A percentile compares a stretch with the other conserved stretches of the same genome.
phyloP scores from a whole-genome alignment of 2,113 vertebrate genomes.

The Desmodus rotundus region DNA sequence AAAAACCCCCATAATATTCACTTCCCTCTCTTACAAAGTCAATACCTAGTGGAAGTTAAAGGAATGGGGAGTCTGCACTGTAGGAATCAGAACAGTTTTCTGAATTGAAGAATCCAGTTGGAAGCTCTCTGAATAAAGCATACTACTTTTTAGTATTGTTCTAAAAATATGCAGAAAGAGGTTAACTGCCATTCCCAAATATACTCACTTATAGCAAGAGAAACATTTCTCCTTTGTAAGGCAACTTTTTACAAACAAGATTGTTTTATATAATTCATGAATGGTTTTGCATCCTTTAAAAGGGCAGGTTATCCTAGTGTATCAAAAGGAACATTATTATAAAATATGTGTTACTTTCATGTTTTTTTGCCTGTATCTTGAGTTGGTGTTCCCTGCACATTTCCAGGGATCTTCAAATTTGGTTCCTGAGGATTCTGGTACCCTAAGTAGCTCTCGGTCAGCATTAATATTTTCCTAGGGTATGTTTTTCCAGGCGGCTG shows the following conservation, averaged over 20 bases:
- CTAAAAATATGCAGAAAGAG: neutral
- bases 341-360: neutral
- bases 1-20: neutral
- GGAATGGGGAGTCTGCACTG: neutral
- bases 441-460: neutral
- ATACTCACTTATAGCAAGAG: neutral
- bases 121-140: neutral
- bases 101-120: neutral
- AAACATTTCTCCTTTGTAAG: neutral
- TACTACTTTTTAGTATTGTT: neutral
- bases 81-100: neutral
- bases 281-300: neutral
- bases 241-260: neutral
- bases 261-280: neutral
- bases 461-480: neutral
- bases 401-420: neutral
- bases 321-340: neutral
- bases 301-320: neutral
- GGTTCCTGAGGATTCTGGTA: neutral
- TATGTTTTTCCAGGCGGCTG: neutral
- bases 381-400: neutral
- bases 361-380: neutral
- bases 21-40: neutral
- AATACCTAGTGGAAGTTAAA: neutral
- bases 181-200: neutral